Conservation (phyloP, 2,113 vertebrate genomes). For the Ginglymostoma cirratum region DNA sequence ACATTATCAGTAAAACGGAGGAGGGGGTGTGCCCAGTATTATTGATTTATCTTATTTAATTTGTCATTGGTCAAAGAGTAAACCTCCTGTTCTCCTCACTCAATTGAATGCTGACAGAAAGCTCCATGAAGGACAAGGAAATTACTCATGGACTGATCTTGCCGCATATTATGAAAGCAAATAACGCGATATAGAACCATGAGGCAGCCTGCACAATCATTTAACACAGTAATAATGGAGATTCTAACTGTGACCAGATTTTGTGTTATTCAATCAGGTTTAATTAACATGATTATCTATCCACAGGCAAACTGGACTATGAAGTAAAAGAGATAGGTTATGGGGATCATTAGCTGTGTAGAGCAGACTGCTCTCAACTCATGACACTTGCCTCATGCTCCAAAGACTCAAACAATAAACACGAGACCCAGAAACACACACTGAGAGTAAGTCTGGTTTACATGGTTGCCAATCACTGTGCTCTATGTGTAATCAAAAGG, state of each 20-base stretch:
- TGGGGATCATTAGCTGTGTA: constrained; percentile 21
- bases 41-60: neutral
- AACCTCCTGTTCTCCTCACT: neutral
- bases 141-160: constrained; percentile 1
- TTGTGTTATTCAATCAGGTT: constrained; percentile 17
- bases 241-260: constrained; percentile 25
- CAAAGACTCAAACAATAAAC: neutral
- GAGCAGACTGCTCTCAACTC: neutral
- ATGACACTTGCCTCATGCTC: constrained; percentile 14
- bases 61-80: neutral
- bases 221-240: neutral
- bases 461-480: constrained; percentile 26
- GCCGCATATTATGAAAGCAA: neutral
- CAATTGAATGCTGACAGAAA: neutral
- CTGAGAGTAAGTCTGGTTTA: constrained; percentile 27
- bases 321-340: constrained; percentile 24
- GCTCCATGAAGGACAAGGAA: neutral
- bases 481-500: constrained; percentile 17
- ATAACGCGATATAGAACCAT: neutral
- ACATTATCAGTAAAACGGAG: neutral
- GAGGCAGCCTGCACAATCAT: neutral
- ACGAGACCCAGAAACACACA: neutral
- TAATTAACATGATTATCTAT: constrained; percentile 25
- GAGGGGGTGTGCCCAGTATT: neutral
- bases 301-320: neutral